Base-by-base conservation (phyloP, 1,140 invertebrate genomes). In the Plodia interpunctella region DNA sequence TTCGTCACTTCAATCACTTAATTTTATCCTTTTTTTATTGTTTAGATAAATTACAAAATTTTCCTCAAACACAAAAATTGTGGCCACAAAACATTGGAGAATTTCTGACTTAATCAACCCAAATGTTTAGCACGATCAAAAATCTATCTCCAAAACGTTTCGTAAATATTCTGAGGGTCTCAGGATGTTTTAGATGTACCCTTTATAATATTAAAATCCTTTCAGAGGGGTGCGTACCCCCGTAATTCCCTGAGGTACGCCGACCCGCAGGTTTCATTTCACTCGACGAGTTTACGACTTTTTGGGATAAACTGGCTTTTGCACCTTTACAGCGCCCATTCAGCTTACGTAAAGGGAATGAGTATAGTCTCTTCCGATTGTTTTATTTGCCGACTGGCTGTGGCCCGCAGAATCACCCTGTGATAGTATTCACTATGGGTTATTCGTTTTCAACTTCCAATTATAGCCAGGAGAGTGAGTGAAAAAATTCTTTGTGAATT, bases 191-290 rank as follows among this genome's bases (percentile, higher is more conserved):
- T 68, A 62, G 63, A 59, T 50, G 51, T 59, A 62, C 49, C 70
- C 62, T 68, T 68, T 70, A 70, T 68, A 70, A 70, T 73, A 76
- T 76, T 73, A 71, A 73, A 74, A 70, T 73, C 70, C 63, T 69
- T 69, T 66, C 60, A 67, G 59, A 68, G 63, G 62, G 63, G 63
- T 50, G 55, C 62, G 30, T 49, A 38, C 51, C 13, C 21, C 5
- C 60, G 49, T 56, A 65, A 57, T 50, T 68, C 73, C 68, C 68
- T 18, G n/a, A 68, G 69, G 72, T 51, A 62, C 56, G 44, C 57
- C 63, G 62, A 64, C 64, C 67, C 60, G 51, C 59, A 35, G 66
- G 60, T 65, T 68, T 66, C 60, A 68, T 72, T 74, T 70, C 63
- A 60, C 55, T 63, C 56, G 60, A 68, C 54, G 65, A 68, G 60